These are phyloP conservation scores for Drosophila melanogaster DNA, from an alignment of 1,140 invertebrate genomes.

Conservation along the genomic window Release_6_plus_ISO1_MT NT_033779.5:2557001-2557500, in stretches of 20 bases:
- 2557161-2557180: neutral
- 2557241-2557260: too few species aligned
- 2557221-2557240: too few species aligned
- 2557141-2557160: neutral
- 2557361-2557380: neutral
- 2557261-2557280: too few species aligned
- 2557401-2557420: neutral
- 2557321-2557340: neutral
- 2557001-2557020: conserved; percentile 36
- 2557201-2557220: too few species aligned
- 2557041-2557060: conserved; percentile 23
- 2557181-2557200: neutral
- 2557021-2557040: conserved; percentile 41
- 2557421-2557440: conserved; percentile 10
- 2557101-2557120: conserved; percentile 62
- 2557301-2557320: neutral
- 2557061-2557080: conserved; percentile 15
- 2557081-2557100: conserved; percentile 68
- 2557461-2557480: conserved; percentile 43
- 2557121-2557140: conserved; percentile 27
- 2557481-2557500: conserved; percentile 44
- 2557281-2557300: too few species aligned
- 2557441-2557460: neutral
- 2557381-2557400: neutral
- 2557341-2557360: too few species aligned